These are phyloP conservation scores for Odontesthes bonariensis DNA, from an alignment of 2,113 vertebrate species.

Conservation along the genomic window DNA sequence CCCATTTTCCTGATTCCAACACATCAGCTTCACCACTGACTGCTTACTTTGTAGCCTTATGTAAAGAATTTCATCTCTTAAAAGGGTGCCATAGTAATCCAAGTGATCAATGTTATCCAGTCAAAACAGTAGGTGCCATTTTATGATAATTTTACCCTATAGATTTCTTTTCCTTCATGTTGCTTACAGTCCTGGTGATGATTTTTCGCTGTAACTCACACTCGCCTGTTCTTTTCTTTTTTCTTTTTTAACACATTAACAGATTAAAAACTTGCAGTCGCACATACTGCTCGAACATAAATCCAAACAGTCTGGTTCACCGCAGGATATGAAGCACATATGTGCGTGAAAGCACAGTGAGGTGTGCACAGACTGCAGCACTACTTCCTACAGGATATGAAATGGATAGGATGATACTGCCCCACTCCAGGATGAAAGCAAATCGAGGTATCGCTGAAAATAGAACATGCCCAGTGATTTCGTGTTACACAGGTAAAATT, in stretches of 20 bases:
- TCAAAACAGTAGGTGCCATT: not conserved
- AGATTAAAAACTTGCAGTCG: not conserved
- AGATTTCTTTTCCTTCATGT: not conserved
- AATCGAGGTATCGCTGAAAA: not conserved
- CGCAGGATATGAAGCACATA: conserved; percentile 32
- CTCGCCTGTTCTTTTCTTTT: not conserved
- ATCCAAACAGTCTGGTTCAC: not conserved
- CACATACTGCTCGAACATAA: not conserved
- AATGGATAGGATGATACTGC: conserved; percentile 21
- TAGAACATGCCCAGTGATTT: conserved; percentile 1
- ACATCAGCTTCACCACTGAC: no score
- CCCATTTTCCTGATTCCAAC: no score
- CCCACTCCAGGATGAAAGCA: conserved; percentile 16
- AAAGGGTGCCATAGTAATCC: no score
- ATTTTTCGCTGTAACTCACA: not conserved
- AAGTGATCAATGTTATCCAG: no score
- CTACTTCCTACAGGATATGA: conserved; percentile 50
- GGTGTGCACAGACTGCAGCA: not conserved
- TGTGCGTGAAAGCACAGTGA: not conserved
- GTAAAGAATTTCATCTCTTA: no score
- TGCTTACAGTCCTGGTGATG: not conserved
- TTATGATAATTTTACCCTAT: not conserved
- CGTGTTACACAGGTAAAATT: not conserved
- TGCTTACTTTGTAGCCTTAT: no score
- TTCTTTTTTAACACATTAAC: not conserved